phyloP scores from a whole-genome alignment of 2,888 invertebrate species.

The Mylabris sibirica region DNA sequence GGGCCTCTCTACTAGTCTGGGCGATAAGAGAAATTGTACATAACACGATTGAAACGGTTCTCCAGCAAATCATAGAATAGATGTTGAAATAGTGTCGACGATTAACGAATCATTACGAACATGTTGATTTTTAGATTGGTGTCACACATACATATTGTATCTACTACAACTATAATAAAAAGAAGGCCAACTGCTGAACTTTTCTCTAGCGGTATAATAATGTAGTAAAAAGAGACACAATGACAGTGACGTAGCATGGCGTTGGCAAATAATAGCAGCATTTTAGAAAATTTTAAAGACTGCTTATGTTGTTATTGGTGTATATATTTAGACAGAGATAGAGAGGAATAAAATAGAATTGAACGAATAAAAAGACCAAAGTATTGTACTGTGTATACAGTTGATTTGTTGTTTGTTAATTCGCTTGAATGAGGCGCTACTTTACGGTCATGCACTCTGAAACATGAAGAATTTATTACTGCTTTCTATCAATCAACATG shows the following conservation, averaged over 20 bases:
- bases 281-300: slow-evolving; percentile 34
- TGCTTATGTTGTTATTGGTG: no score
- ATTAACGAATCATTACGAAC: slow-evolving; percentile 40
- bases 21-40: slow-evolving; percentile 56
- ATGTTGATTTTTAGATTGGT: slow-evolving; percentile 35
- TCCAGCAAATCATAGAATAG: slow-evolving; percentile 26
- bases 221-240: slow-evolving; percentile 38
- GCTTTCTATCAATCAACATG: background rate
- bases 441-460: slow-evolving; percentile 49
- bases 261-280: slow-evolving; percentile 45
- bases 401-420: slow-evolving; percentile 38
- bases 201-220: slow-evolving; percentile 51
- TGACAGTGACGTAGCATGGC: slow-evolving; percentile 51
- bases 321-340: no score
- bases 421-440: slow-evolving; percentile 51
- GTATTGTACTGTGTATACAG: background rate
- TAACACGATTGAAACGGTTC: slow-evolving; percentile 44
- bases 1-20: slow-evolving; percentile 50
- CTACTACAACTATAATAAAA: slow-evolving; percentile 40
- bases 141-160: slow-evolving; percentile 11
- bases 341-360: background rate
- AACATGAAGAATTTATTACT: slow-evolving; percentile 26
- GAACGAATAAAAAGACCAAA: background rate
- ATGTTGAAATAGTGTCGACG: slow-evolving; percentile 29
- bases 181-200: slow-evolving; percentile 60